Evolutionary conservation across 92 coral and sea anemone genomes (phyloP).

Genomic region (Umimayanthus kanabou): DNA sequence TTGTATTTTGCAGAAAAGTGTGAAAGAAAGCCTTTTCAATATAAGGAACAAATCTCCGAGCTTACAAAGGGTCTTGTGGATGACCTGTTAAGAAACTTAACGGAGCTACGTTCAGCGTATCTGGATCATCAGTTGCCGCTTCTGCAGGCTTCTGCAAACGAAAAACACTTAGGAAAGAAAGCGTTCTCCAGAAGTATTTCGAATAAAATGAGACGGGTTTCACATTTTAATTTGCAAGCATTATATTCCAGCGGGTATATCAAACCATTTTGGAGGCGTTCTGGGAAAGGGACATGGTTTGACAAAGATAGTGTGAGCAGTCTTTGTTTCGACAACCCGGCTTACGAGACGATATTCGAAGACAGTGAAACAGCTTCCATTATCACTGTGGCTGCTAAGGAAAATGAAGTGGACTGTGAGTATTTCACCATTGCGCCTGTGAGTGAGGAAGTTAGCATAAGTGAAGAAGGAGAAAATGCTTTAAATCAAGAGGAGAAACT

Average conservation of each 20-base stretch:
- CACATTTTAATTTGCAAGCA: not conserved
- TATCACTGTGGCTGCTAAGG: slow-evolving; percentile 18
- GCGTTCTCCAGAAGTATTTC: slow-evolving; percentile 1
- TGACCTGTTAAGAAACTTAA: not conserved
- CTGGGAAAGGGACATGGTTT: not conserved
- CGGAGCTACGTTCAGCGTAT: not conserved
- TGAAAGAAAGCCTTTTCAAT: slow-evolving; percentile 4
- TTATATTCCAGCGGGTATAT: not conserved
- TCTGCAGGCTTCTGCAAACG: not conserved
- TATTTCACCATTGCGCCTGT: not conserved
- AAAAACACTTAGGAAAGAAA: not conserved
- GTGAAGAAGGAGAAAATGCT: not conserved
- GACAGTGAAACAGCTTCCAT: slow-evolving; percentile 9
- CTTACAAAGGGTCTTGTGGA: slow-evolving; percentile 11
- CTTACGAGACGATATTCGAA: slow-evolving; percentile 2
- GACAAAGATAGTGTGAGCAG: not conserved
- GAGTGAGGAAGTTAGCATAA: not conserved
- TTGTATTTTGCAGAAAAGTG: slow-evolving; percentile 12
- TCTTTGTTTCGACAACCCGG: not conserved
- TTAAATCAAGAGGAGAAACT: not conserved
- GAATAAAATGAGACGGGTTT: not conserved
- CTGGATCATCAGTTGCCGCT: not conserved
- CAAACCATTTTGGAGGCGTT: not conserved
- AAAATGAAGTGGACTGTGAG: slow-evolving; percentile 5
- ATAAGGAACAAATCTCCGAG: slow-evolving; percentile 29